Evolutionary conservation across 2,888 invertebrate species (phyloP), one percentile per base, ranked within the genome.

Genomic region (Philereme transversata): DNA sequence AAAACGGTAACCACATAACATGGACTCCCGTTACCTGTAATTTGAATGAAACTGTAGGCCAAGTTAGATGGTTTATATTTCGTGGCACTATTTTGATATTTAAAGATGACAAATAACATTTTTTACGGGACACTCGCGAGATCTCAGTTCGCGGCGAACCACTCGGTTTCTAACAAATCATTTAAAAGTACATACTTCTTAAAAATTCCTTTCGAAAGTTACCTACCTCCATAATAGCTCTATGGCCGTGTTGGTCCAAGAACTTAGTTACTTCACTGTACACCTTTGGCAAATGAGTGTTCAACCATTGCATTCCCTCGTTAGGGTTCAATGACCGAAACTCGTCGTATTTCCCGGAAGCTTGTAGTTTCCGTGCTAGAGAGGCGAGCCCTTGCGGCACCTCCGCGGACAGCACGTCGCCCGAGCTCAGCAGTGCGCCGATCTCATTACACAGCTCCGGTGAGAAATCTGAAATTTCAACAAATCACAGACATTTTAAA

Each of bases 351-450:
- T 82, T 85, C 11, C 88, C 91, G n/a, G 87, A 82, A 4, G 78
- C 71, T 40, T 86, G 82, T 49, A 95, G 84, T 43, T 82, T 78
- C 9, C 81, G 78, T 0, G 88, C 84, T 4, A 94, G 73, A 0
- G 90, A 88, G 10, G 88, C 85, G 5, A 94, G 74, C 0, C 89
- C 88, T 33, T 86, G 81, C 0, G 96, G 96, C 6, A 97, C 94
- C 77, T 97, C 96, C 0, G 96, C 96, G 11, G 97, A 97, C 53
- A 96, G 90, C 0, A 96, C 95, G 65, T 95, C 94, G 0, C 95
- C 95, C 0, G 95, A 94, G 8, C 95, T 94, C 43, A 97, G 87
- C 33, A 97, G 81, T 35, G 93, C 75, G 0, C 95, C 94, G 49
- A 97, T 94, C 81, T 97, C 97, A 43, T 93, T 93, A 71, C 95